Evolutionary conservation across 1,140 invertebrate species (phyloP).

Genomic region (Capitella teleta): DNA sequence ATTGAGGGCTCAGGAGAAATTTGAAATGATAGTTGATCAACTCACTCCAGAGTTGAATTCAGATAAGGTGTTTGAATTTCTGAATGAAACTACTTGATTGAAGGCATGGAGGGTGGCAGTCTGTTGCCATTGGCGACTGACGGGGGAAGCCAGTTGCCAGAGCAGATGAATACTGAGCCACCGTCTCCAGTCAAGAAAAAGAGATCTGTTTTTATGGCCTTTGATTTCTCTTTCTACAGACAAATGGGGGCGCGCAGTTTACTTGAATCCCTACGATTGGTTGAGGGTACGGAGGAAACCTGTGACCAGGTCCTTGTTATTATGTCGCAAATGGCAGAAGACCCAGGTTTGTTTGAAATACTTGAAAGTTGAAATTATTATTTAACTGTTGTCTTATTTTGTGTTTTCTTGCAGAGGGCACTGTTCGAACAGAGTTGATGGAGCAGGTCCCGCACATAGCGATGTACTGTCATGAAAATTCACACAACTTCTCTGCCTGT

Average conservation of each 20-base stretch:
- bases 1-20: no score
- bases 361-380: not conserved
- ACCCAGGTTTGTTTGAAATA: conserved; percentile 30
- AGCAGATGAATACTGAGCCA: not conserved
- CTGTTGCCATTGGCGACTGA: not conserved
- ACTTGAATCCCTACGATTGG: conserved; percentile 41
- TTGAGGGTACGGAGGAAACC: conserved; percentile 34
- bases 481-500: not conserved
- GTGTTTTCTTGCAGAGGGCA: conserved; percentile 42
- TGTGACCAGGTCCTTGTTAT: conserved; percentile 35
- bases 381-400: not conserved
- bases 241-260: conserved; percentile 44
- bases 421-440: conserved; percentile 51
- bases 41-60: not conserved
- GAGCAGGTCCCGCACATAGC: conserved; percentile 55
- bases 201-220: not conserved
- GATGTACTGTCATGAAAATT: conserved; percentile 49
- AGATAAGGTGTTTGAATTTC: not conserved
- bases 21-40: no score
- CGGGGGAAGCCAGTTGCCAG: not conserved
- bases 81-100: not conserved
- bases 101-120: not conserved
- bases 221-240: conserved; percentile 24
- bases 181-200: not conserved
- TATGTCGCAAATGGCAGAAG: conserved; percentile 41